Percentiles rank a stretch among this genome's conserved stretches.
These are phyloP conservation scores for Botia almorhae DNA, from an alignment of 2,797 vertebrate genomes.

Conservation along the genomic window DNA sequence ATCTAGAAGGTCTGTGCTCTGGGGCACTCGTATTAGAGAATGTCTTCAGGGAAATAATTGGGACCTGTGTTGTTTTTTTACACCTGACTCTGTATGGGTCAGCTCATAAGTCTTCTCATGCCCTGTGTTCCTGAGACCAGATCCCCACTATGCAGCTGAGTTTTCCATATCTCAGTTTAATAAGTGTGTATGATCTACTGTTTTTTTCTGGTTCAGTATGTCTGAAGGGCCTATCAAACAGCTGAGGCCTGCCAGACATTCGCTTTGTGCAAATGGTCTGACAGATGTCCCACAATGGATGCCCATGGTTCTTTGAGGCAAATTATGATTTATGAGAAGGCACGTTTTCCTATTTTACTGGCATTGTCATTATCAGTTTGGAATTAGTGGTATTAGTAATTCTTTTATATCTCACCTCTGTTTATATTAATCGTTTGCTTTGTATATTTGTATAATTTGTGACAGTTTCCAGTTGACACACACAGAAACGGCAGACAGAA, in stretches of 20 bases:
- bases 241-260: background rate
- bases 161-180: conserved; percentile 12
- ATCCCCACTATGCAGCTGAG: background rate
- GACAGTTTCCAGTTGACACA: background rate
- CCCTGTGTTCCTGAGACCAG: background rate
- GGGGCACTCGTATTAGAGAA: conserved; percentile 70
- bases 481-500: background rate
- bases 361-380: background rate
- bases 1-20: conserved; percentile 69
- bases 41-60: conserved; percentile 78
- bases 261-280: background rate
- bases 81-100: conserved; percentile 70
- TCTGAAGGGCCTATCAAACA: background rate
- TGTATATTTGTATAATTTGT: background rate
- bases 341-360: background rate
- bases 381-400: background rate
- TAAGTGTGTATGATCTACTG: background rate
- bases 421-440: background rate
- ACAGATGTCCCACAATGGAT: background rate
- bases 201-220: conserved; percentile 13
- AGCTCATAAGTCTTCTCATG: conserved; percentile 64
- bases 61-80: conserved; percentile 70
- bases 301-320: background rate
- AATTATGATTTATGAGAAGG: background rate
- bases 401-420: background rate